phyloP scores from a whole-genome alignment of 2,113 vertebrate species.

The Myiagra hebetior region DNA sequence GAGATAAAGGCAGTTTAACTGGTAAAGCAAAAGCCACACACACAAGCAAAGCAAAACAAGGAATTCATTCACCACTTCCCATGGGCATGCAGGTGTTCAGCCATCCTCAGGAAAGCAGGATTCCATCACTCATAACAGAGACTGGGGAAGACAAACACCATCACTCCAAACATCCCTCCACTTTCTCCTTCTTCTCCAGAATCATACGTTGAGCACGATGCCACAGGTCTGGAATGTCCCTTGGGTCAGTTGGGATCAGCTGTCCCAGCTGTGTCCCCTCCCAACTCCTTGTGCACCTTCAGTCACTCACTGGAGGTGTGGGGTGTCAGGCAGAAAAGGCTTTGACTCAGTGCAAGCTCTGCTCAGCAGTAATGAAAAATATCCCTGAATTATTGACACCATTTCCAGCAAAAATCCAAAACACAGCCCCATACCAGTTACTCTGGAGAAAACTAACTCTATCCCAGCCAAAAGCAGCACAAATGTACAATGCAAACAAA shows the following conservation, averaged over 20 bases:
- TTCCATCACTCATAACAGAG: background rate
- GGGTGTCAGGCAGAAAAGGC: background rate
- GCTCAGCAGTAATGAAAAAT: background rate
- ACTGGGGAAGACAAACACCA: background rate
- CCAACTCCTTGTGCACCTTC: too few relatives aligned
- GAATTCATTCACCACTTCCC: background rate
- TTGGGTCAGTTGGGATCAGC: background rate
- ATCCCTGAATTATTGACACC: background rate
- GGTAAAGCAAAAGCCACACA: background rate
- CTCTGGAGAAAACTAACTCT: background rate
- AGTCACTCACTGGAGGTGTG: background rate
- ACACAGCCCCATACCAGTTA: rapidly evolving
- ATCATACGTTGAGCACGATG: background rate
- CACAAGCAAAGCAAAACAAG: background rate
- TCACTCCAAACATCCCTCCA: background rate
- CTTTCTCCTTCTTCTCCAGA: background rate
- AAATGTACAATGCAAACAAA: background rate
- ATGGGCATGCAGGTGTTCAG: background rate
- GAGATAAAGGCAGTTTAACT: background rate
- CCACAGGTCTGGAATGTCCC: background rate
- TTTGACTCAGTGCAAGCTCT: background rate
- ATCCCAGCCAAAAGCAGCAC: background rate
- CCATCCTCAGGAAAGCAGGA: background rate
- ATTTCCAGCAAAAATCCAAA: background rate
- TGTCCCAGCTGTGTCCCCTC: background rate